Conservation (phyloP, 2,113 vertebrate genomes). For the Cettia cetti region DNA sequence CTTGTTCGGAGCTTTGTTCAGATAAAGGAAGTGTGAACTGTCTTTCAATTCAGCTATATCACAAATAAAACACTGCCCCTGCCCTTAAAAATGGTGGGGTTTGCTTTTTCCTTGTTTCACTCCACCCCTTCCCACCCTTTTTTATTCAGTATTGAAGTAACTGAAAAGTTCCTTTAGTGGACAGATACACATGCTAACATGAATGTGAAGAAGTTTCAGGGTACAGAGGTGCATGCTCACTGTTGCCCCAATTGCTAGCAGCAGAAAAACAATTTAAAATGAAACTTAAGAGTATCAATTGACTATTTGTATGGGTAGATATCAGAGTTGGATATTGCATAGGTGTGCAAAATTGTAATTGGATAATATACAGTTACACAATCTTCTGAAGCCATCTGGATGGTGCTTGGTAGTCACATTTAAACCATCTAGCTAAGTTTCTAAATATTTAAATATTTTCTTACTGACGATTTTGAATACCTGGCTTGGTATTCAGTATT, state of each 20-base stretch:
- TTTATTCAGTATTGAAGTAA: not conserved
- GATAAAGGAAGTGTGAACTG: not conserved
- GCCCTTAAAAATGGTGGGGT: not conserved
- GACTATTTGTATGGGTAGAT: not conserved
- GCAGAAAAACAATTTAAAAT: not conserved
- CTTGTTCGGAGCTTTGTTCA: not conserved
- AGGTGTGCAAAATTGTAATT: not conserved
- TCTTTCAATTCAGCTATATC: not conserved
- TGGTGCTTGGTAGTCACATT: slow-evolving; percentile 18
- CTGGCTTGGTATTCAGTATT: not conserved
- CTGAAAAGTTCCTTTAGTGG: not conserved
- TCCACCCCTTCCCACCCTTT: not conserved
- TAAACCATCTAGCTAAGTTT: slow-evolving; percentile 26
- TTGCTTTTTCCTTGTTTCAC: not conserved
- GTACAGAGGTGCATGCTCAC: not conserved
- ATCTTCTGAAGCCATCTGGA: not conserved
- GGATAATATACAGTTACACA: not conserved
- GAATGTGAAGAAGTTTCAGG: not conserved
- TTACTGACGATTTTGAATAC: not conserved
- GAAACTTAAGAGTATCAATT: not conserved
- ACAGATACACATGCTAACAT: not conserved
- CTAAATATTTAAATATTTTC: slow-evolving; percentile 15
- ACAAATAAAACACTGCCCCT: not conserved
- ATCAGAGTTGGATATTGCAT: not conserved
- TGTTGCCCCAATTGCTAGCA: not conserved